Conservation (phyloP, 2,888 invertebrate genomes). For the Amblyjoppa fuscipennis region DNA sequence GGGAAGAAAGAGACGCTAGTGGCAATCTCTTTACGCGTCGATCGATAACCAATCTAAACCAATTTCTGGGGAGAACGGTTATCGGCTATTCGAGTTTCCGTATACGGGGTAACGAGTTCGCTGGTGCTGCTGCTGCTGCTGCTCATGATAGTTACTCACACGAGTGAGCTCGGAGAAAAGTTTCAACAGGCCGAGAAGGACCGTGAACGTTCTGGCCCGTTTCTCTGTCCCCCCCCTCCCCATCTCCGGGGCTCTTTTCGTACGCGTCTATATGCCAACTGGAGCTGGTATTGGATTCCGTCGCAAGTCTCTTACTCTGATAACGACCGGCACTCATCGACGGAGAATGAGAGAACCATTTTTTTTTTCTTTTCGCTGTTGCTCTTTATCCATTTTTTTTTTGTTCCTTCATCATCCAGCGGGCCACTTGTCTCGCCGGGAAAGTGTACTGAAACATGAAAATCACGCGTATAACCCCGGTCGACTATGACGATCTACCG, state of each 20-base stretch:
- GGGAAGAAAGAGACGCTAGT: slow-evolving; percentile 57
- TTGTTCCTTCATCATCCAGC: slow-evolving; percentile 7
- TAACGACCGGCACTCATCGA: slow-evolving; percentile 30
- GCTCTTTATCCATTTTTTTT: neutral
- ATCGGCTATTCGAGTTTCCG: slow-evolving; percentile 66
- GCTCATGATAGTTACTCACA: slow-evolving; percentile 60
- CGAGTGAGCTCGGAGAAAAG: slow-evolving; percentile 46
- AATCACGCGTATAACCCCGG: slow-evolving; percentile 22
- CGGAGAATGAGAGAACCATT: slow-evolving; percentile 27
- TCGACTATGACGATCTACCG: slow-evolving; percentile 3
- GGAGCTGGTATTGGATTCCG: slow-evolving; percentile 29
- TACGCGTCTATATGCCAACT: neutral
- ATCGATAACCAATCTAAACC: slow-evolving; percentile 70
- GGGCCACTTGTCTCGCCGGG: slow-evolving; percentile 28
- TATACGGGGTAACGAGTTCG: slow-evolving; percentile 68
- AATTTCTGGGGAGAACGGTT: slow-evolving; percentile 69
- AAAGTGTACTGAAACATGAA: slow-evolving; percentile 47
- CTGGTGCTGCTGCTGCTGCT: slow-evolving; percentile 21
- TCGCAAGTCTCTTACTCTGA: slow-evolving; percentile 41
- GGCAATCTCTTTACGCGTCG: slow-evolving; percentile 69
- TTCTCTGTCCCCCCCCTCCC: slow-evolving; percentile 5
- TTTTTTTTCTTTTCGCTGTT: slow-evolving; percentile 3
- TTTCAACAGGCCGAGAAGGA: slow-evolving; percentile 44
- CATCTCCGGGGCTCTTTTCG: neutral
- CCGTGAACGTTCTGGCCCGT: slow-evolving; percentile 37